Percentiles rank a stretch among this genome's conserved stretches.
These are phyloP conservation scores for Criorhina ranunculi DNA, from an alignment of 2,888 invertebrate species.

Conservation along the genomic window DNA sequence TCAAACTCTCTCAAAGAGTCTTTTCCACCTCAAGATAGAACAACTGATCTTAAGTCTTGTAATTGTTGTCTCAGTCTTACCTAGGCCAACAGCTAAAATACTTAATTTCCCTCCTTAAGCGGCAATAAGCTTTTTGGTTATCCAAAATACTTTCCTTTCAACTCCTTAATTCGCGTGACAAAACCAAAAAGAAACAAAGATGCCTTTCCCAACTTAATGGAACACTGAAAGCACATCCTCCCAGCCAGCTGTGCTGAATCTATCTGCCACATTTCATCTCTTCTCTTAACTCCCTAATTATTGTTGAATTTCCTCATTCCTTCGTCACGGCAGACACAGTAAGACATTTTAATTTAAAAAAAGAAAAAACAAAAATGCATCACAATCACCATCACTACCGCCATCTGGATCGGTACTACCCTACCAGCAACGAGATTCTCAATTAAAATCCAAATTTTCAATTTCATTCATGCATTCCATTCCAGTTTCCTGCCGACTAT, in stretches of 20 bases:
- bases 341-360: slow-evolving; percentile 52
- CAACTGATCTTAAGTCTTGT: too few relatives aligned
- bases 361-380: slow-evolving; percentile 3
- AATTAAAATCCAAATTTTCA: slow-evolving; percentile 75
- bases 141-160: not conserved
- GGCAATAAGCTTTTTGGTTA: too few relatives aligned
- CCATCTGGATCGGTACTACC: not conserved
- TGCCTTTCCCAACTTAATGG: not conserved
- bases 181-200: not conserved
- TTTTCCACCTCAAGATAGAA: too few relatives aligned
- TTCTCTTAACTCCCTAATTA: slow-evolving; percentile 44
- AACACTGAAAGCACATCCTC: not conserved
- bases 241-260: not conserved
- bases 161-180: not conserved
- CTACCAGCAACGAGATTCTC: slow-evolving; percentile 47
- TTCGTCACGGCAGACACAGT: slow-evolving; percentile 42
- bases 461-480: slow-evolving; percentile 75
- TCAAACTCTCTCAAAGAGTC: too few relatives aligned
- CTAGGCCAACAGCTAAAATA: too few relatives aligned
- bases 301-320: slow-evolving; percentile 68
- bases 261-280: slow-evolving; percentile 8
- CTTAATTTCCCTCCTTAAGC: too few relatives aligned
- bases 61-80: too few relatives aligned
- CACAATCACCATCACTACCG: slow-evolving; percentile 12
- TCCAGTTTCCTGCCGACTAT: slow-evolving; percentile 69